Evolutionary conservation across 92 coral and sea anemone genomes (phyloP), one percentile per base, ranked within the genome.

Genomic region (Porites cylindrica): DNA sequence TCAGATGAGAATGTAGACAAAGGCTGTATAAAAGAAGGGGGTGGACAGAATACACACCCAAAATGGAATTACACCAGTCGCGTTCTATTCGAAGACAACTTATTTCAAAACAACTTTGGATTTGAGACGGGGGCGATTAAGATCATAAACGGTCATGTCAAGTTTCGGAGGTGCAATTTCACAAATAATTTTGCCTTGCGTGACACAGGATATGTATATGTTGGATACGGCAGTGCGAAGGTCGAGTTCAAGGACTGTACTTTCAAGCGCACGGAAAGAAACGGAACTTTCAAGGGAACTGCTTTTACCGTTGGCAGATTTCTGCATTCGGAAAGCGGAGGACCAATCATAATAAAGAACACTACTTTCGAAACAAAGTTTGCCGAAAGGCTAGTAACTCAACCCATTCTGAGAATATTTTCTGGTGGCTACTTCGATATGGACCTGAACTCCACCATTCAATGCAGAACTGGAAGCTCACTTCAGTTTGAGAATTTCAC

Each of bases 271-370:
- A 63, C 71, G 4, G 62, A 13, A 78, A 11, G 13, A 11, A 23
- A 43, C 5, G 59, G 56, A 18, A 29, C n/a, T 6, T 62, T 32
- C 71, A 66, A 47, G n/a, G 59, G 59, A 10, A 43, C 1, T 13
- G 1, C 23, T 10, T 78, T 78, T 63, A 13, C 43, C 16, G 54
- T 78, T 47, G 70, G 82, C 11, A 47, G 71, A 62, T 81, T 81
- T 70, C 18, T 81, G 66, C 66, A 81, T 52, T 81, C 85, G 17
- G 85, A 81, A 6, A 81, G 85, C 24, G 75, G 76, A 81, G 85
- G 85, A 19, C 85, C 85, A 19, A 14, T 81, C 1, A 67, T 20
- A 7, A 67, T 81, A 51, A 16, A 51, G 26, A 81, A 81, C 85
- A 81, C 85, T 10, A 67, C 85, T 19, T 67, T 81, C 14, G 7